Evolutionary conservation across 2,113 vertebrate genomes (phyloP), one percentile per base, ranked within the genome.

Genomic region (Mobula hypostoma): DNA sequence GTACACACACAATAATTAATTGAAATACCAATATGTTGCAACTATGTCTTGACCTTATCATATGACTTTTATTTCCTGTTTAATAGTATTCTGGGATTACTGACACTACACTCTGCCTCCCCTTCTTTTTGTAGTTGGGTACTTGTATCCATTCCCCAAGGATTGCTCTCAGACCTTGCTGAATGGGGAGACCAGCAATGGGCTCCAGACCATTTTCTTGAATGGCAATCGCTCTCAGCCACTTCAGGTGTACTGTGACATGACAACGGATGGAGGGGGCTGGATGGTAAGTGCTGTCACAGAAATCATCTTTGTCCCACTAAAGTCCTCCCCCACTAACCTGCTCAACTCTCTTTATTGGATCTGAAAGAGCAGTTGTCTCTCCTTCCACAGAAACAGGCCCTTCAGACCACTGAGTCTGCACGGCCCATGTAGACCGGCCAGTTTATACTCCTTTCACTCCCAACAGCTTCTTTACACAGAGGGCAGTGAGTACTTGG

Each of bases 141-240:
- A 98, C 92, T 97, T 99, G 24, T 99, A 99, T 87, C 98, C 96
- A 94, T 96, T 98, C 95, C 99, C 99, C 58, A 98, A 95, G 94
- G 99, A 99, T 96, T 99, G 99, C 94, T 99, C 99, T 78, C 99
- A 99, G 95, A 97, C 98, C 0, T 96, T 99, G 68, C 96, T 99
- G 94, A 99, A 99, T 8, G 99, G 98, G 21, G 98, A 99, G 94
- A 96, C 96, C 0, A 95, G 96, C 48, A 98, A 98, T 11, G 98
- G 98, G n/a, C 94, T 98, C 94, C 97, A 99, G 95, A 99, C 98
- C 0, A 95, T 99, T 94, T 99, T 98, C 94, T 94, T 98, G 95
- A 97, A 97, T 0, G 98, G 98, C 32, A 97, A 99, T 87, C 98
- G 98, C 95, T 95, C 95, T 88, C 98, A 98, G 95, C 96, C 98